Evolutionary conservation across 92 coral and sea anemone species (phyloP).

Genomic region (Bergia sp.): DNA sequence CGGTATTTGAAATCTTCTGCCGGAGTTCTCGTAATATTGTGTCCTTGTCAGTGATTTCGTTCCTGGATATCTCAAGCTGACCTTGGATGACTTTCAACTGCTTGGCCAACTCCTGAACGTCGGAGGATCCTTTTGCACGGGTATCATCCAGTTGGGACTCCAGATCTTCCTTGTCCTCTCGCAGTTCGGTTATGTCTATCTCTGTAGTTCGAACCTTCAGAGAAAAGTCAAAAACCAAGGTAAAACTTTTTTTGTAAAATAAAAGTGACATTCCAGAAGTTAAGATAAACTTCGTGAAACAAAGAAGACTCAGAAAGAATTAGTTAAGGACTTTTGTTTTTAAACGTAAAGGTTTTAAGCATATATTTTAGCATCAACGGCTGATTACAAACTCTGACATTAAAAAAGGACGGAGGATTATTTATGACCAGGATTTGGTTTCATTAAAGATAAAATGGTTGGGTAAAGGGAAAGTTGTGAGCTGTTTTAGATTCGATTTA

Average conservation of each 20-base stretch:
- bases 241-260: neutral
- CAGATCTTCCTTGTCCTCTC: constrained; percentile 76
- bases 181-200: constrained; percentile 69
- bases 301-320: no score
- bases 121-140: constrained; percentile 68
- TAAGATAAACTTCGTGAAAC: no score
- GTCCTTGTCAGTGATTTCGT: constrained; percentile 73
- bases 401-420: no score
- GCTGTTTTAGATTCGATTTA: no score
- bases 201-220: constrained; percentile 67
- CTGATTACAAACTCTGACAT: no score
- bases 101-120: constrained; percentile 61
- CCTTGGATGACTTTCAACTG: constrained; percentile 68
- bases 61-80: constrained; percentile 67
- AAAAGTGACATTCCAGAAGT: neutral
- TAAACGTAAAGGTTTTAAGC: no score
- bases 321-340: no score
- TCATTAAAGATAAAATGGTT: no score
- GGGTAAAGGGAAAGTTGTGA: no score
- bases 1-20: constrained; percentile 64
- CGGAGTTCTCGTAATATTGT: constrained; percentile 67
- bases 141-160: constrained; percentile 66
- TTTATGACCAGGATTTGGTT: no score
- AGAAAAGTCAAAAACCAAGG: neutral
- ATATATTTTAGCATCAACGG: no score